phyloP scores from a whole-genome alignment of 1,140 invertebrate species.

The Drosophila punjabiensis region DNA sequence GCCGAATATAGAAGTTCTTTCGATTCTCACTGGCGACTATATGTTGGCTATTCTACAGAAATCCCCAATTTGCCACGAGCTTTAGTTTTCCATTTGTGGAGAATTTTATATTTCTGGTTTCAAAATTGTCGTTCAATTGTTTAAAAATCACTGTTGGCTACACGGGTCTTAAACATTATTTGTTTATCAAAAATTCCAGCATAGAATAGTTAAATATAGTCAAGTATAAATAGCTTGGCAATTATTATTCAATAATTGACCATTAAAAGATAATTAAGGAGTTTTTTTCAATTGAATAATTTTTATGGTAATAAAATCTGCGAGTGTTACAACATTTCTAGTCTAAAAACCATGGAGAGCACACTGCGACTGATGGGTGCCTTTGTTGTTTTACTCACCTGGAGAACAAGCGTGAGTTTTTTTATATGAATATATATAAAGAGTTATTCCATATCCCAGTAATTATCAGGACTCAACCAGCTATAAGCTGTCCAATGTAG shows the following conservation, averaged over 20 bases:
- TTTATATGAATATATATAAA: background rate
- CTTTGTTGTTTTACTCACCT: background rate
- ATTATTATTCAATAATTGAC: background rate
- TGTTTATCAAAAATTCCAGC: background rate
- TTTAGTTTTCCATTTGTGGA: too few species aligned
- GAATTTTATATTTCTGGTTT: too few species aligned
- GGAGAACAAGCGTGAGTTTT: slow-evolving; percentile 1
- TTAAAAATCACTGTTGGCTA: background rate
- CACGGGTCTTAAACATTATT: background rate
- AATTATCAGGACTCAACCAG: slow-evolving; percentile 3
- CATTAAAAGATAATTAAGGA: background rate
- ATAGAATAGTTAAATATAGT: too few species aligned
- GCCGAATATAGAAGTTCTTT: too few species aligned
- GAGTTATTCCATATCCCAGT: background rate
- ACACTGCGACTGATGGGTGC: background rate
- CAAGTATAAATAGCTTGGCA: background rate
- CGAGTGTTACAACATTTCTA: background rate
- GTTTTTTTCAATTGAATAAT: slow-evolving; percentile 1
- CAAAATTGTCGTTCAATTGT: background rate
- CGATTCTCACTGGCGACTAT: too few species aligned
- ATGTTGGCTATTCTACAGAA: too few species aligned
- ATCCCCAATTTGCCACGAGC: too few species aligned
- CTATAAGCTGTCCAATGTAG: slow-evolving; percentile 16
- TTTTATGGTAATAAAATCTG: background rate
- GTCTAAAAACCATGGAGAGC: background rate